Base-by-base conservation (phyloP, 2,888 invertebrate genomes). In the Asteroscopus sphinx region DNA sequence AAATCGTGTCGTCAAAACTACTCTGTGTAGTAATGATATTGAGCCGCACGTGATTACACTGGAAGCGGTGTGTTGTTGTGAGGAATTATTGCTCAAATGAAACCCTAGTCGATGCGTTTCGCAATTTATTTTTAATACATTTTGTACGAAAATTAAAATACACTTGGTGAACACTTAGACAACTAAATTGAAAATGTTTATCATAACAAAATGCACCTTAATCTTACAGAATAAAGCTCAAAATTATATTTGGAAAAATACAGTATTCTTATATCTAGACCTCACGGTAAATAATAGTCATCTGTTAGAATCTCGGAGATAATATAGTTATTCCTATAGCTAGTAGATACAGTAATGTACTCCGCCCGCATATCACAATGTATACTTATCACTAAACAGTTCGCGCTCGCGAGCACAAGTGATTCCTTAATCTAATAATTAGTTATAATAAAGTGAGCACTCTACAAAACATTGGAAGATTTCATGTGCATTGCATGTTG, bases 141-240 rank as follows among this genome's bases (percentile, higher is more conserved):
- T 77, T 69, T 74, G 17, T 74, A 74, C 15, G 61, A 74, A 77
- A 74, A 54, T 62, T 74, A 64, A 62, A 57, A 45, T 75, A 75
- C 56, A 69, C 45, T 62, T 57, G 37, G 53, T 68, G 64, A 55
- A 47, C 51, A 70, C 57, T 71, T 75, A 63, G 11, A 35, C 16
- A 73, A 42, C 36, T 58, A 67, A 53, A 55, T 30, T 33, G 37
- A 65, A 63, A 52, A 48, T 47, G 36, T 47, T 47, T 42, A 51
- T 59, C 49, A 46, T 67, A 65, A 73, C 62, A 65, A 73, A 76
- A 79, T 78, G 71, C 72, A 70, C 60, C 73, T 71, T 71, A 68
- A 5, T 0, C 0, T 44, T 49, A 52, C 21, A 15, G 16, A 42
- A 80, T 78, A 80, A 76, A 80, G 68, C 66, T 71, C 55, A 60